phyloP scores from a whole-genome alignment of 2,113 vertebrate species.

The Corvus hawaiiensis region DNA sequence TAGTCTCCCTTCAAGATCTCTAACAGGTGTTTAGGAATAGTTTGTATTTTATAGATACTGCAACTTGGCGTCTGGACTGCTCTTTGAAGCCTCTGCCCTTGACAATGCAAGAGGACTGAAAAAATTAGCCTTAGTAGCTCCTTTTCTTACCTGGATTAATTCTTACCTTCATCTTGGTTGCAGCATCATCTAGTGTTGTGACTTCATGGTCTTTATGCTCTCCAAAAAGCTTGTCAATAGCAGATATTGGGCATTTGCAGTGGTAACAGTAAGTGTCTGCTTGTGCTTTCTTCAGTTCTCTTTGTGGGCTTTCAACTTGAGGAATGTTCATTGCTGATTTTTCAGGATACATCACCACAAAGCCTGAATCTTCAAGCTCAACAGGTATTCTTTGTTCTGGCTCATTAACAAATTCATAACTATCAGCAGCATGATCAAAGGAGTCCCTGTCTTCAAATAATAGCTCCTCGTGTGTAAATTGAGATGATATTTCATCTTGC shows the following conservation, averaged over 20 bases:
- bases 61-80: background rate
- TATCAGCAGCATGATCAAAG: slow-evolving; percentile 51
- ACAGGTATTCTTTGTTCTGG: slow-evolving; percentile 36
- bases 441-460: slow-evolving; percentile 66
- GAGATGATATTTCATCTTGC: slow-evolving; percentile 66
- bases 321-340: slow-evolving; percentile 38
- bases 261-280: slow-evolving; percentile 85
- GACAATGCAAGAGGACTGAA: background rate
- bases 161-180: slow-evolving; percentile 85
- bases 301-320: slow-evolving; percentile 68
- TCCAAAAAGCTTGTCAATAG: slow-evolving; percentile 74
- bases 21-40: background rate
- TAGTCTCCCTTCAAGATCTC: background rate
- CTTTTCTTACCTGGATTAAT: background rate
- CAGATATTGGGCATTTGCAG: slow-evolving; percentile 83
- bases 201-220: slow-evolving; percentile 83
- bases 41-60: background rate
- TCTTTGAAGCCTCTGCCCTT: background rate
- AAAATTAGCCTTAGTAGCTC: background rate
- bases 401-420: slow-evolving; percentile 61
- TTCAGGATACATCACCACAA: slow-evolving; percentile 79
- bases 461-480: slow-evolving; percentile 47
- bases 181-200: slow-evolving; percentile 79
- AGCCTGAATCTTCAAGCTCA: slow-evolving; percentile 73
- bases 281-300: slow-evolving; percentile 74